These are phyloP conservation scores for Smutsia temminckii DNA, from an alignment of 2,797 vertebrate species.

Conservation along the genomic window DNA sequence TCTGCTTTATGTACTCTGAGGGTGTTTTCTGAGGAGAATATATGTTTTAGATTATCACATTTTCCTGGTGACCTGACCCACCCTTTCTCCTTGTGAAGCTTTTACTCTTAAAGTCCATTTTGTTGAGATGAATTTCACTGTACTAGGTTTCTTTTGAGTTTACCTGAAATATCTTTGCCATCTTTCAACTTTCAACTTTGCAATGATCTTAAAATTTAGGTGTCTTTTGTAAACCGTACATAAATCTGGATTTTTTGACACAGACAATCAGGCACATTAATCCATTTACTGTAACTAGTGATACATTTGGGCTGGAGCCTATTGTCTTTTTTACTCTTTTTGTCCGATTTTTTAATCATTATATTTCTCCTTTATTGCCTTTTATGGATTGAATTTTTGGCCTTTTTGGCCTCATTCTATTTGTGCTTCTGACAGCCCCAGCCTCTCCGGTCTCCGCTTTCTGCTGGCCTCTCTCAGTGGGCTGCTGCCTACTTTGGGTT, in stretches of 20 bases:
- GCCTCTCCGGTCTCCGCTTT: too few species aligned
- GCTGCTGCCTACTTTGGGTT: too few species aligned
- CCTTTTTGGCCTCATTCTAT: too few species aligned
- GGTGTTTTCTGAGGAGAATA: neutral
- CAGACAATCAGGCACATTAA: neutral
- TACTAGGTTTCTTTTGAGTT: neutral
- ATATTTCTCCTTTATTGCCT: neutral
- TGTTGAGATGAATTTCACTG: fast-evolving
- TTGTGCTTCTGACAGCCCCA: too few species aligned
- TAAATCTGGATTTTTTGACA: too few species aligned
- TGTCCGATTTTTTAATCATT: neutral
- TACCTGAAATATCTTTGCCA: neutral
- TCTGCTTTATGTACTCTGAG: fast-evolving
- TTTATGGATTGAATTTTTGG: neutral
- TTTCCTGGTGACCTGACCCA: fast-evolving
- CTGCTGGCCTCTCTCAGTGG: too few species aligned
- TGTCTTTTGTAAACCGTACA: neutral
- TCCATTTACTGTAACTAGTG: neutral
- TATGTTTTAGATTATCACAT: fast-evolving
- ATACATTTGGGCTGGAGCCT: neutral
- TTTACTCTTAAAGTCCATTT: neutral
- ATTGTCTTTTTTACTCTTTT: too few species aligned
- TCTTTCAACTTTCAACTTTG: neutral
- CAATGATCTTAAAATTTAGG: neutral
- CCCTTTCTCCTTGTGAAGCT: neutral